Evolutionary conservation across 2,797 vertebrate genomes (phyloP).

Genomic region (Gambelia wislizenii): DNA sequence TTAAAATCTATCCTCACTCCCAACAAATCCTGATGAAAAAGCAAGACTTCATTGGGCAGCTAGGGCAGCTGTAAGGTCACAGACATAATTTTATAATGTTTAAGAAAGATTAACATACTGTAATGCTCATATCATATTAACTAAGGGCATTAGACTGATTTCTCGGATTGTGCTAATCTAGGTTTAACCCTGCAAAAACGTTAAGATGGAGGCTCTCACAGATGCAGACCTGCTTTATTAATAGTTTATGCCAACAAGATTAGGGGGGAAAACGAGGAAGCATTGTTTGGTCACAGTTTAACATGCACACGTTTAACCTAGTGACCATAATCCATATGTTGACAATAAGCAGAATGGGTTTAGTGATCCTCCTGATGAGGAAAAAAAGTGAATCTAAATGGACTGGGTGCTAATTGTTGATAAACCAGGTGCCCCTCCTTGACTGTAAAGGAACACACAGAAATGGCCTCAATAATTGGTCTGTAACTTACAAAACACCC

Average conservation of each 20-base stretch:
- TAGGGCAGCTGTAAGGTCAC: neutral
- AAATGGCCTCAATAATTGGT: neutral
- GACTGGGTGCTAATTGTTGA: neutral
- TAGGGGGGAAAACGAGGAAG: slow-evolving; percentile 16
- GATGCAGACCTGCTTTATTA: neutral
- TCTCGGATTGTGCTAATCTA: slow-evolving; percentile 47
- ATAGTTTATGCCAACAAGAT: slow-evolving; percentile 1
- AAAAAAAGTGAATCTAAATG: neutral
- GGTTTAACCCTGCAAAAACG: slow-evolving; percentile 33
- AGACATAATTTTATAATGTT: neutral
- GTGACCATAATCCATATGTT: neutral
- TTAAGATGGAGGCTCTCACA: slow-evolving; percentile 30
- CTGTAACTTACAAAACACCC: neutral
- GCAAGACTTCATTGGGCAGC: neutral
- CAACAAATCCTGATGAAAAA: slow-evolving; percentile 14
- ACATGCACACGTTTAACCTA: slow-evolving; percentile 1
- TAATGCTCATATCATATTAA: slow-evolving; percentile 22
- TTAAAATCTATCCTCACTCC: neutral
- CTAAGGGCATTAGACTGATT: slow-evolving; percentile 28
- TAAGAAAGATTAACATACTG: slow-evolving; percentile 29
- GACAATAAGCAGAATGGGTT: fast-evolving
- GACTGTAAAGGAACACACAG: neutral
- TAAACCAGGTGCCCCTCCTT: neutral
- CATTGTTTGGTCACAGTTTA: neutral
- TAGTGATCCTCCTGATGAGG: neutral